A percentile compares a stretch with the other conserved stretches of the same genome.
phyloP scores from a whole-genome alignment of 1,140 invertebrate genomes.

The Trigoniulus corallinus region DNA sequence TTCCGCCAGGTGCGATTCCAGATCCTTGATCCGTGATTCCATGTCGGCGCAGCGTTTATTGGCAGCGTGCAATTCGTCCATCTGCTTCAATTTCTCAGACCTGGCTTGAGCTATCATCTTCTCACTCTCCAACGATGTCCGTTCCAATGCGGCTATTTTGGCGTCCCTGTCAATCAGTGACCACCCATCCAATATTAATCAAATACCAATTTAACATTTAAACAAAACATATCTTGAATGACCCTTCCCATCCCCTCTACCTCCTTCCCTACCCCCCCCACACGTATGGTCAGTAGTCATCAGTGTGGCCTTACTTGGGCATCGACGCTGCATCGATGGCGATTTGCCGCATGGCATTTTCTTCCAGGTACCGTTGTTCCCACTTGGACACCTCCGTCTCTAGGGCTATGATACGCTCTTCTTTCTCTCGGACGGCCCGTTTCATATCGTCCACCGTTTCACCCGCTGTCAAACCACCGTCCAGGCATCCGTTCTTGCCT shows the following conservation, averaged over 20 bases:
- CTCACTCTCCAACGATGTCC: constrained; percentile 69
- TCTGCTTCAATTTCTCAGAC: constrained; percentile 67
- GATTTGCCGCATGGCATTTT: constrained; percentile 61
- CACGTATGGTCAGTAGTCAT: too few species aligned
- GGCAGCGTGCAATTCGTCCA: constrained; percentile 50
- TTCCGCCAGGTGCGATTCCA: constrained; percentile 73
- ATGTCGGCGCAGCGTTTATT: constrained; percentile 67
- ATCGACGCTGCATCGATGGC: constrained; percentile 68
- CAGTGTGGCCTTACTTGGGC: constrained; percentile 43
- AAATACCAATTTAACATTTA: constrained; percentile 11
- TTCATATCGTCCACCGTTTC: constrained; percentile 37
- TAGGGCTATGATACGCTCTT: constrained; percentile 60
- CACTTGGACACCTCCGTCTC: constrained; percentile 70
- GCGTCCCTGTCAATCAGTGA: constrained; percentile 42
- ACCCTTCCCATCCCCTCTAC: too few species aligned
- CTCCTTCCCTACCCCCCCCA: too few species aligned
- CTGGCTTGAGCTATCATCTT: constrained; percentile 68
- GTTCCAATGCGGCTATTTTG: constrained; percentile 67
- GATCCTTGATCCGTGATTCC: constrained; percentile 67
- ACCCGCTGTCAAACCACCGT: constrained; percentile 6
- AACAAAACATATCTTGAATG: constrained; percentile 5
- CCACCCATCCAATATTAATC: background rate
- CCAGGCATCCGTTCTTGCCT: constrained; percentile 11
- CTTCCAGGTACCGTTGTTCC: constrained; percentile 74
- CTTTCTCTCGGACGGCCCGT: constrained; percentile 47